Evolutionary conservation across 2,113 vertebrate species (phyloP).

Genomic region (Nothocercus nigrocapillus): DNA sequence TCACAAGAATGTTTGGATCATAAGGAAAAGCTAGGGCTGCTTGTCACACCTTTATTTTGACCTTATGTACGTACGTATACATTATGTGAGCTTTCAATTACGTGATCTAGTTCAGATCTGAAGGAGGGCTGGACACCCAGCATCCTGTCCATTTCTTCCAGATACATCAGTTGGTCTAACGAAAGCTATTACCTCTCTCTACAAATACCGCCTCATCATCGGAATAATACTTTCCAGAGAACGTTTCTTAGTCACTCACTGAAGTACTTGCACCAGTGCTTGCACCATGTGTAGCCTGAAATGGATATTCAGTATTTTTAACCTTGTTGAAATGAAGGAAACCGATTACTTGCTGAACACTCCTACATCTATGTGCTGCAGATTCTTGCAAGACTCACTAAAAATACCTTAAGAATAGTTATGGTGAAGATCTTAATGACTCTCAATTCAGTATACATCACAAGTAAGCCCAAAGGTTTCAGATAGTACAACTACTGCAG

Average conservation of each 20-base stretch:
- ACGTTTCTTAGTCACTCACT: neutral
- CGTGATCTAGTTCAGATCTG: neutral
- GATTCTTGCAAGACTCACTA: neutral
- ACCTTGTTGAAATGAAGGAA: neutral
- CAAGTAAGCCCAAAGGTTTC: neutral
- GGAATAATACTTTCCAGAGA: neutral
- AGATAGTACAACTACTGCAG: neutral
- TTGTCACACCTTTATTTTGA: neutral
- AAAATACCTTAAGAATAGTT: neutral
- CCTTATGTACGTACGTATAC: fast-evolving
- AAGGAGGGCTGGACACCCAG: neutral
- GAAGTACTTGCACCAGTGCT: neutral
- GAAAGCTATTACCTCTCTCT: neutral
- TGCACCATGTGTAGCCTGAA: neutral
- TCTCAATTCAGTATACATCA: neutral
- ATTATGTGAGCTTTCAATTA: neutral
- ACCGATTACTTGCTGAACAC: neutral
- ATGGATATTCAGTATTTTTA: neutral
- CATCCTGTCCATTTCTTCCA: neutral
- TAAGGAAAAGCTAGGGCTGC: neutral
- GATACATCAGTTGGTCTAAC: neutral
- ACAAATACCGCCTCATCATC: neutral
- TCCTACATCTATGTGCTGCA: neutral
- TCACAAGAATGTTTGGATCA: neutral
- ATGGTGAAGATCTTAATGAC: neutral